Conservation (phyloP, 64 coral and sea anemone genomes). For the Porites australiensis region DNA sequence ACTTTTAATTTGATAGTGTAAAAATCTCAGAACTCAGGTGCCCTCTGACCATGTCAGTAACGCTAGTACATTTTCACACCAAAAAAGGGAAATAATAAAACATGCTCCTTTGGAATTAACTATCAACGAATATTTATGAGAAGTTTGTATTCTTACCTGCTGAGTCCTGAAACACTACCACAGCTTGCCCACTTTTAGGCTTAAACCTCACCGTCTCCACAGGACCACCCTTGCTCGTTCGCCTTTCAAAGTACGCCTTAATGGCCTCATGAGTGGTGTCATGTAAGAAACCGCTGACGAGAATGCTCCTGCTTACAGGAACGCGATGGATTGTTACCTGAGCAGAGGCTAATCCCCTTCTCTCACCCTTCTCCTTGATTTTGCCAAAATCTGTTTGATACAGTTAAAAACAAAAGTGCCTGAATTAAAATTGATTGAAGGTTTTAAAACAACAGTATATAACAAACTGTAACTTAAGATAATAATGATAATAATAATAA, state of each 20-base stretch:
- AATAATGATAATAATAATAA: no score
- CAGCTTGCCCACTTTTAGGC: not conserved
- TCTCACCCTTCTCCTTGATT: conserved; percentile 53
- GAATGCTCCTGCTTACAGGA: conserved; percentile 57
- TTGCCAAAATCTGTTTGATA: conserved; percentile 54
- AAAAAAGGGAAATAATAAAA: no score
- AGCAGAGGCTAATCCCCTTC: conserved; percentile 46
- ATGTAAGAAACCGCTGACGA: conserved; percentile 61
- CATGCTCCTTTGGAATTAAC: no score
- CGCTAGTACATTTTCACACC: no score
- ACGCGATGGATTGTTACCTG: conserved; percentile 31
- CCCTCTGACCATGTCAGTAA: no score
- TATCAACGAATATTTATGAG: no score
- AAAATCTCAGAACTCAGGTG: no score
- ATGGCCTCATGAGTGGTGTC: conserved; percentile 55
- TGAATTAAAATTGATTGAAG: no score
- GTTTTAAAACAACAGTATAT: no score
- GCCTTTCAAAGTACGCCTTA: not conserved
- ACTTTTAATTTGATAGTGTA: no score
- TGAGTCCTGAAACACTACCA: not conserved
- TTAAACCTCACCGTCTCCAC: not conserved
- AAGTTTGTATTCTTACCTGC: not conserved
- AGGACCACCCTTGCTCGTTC: not conserved
- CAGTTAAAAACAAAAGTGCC: no score
- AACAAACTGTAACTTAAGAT: no score